These are phyloP conservation scores for Rhincodon typus DNA, from an alignment of 2,797 vertebrate species.

Conservation along the genomic window DNA sequence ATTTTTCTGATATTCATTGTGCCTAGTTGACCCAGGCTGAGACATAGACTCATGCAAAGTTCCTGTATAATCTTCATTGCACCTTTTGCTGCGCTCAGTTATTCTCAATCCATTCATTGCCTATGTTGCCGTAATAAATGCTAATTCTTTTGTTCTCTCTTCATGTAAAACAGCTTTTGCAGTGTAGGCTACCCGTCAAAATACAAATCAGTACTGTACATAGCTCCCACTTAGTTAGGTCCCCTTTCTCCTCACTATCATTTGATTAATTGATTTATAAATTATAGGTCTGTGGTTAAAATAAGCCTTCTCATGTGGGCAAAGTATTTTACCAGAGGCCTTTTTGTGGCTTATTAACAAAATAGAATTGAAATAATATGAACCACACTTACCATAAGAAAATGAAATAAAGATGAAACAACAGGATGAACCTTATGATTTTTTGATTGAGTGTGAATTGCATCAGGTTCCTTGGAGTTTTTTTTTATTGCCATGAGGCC, in stretches of 20 bases:
- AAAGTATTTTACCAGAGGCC: neutral
- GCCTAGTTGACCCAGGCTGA: neutral
- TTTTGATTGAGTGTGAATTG: no score
- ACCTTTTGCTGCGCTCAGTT: neutral
- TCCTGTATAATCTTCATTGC: neutral
- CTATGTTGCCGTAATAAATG: neutral
- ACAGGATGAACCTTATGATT: neutral
- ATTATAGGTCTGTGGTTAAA: neutral
- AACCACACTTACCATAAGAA: neutral
- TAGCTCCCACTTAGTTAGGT: neutral
- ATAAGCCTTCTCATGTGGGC: neutral
- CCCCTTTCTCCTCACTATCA: neutral
- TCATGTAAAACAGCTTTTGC: neutral
- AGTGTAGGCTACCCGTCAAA: neutral
- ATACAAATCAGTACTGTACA: neutral
- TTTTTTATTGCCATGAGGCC: no score
- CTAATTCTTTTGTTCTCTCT: neutral
- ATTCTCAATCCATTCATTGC: neutral
- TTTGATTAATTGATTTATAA: neutral
- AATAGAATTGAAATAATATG: neutral
- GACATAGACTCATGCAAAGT: neutral
- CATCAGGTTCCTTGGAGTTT: no score
- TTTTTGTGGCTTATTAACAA: neutral
- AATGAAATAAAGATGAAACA: neutral
- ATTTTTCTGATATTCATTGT: neutral